Evolutionary conservation across 2,797 vertebrate genomes (phyloP).

Genomic region (Borostomias antarcticus): DNA sequence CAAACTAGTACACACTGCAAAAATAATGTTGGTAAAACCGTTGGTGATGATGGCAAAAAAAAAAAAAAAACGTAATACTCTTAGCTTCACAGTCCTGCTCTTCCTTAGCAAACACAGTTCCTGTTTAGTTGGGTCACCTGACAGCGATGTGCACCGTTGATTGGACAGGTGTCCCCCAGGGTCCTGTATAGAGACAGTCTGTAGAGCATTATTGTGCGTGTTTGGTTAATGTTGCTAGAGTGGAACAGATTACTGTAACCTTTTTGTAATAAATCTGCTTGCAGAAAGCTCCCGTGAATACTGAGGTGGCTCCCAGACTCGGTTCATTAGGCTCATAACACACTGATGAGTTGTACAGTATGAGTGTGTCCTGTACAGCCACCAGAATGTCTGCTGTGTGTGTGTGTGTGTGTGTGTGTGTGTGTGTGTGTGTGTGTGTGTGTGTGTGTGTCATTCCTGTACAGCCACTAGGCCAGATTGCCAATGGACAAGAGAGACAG

Average conservation of each 20-base stretch:
- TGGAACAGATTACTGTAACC: conserved; percentile 91
- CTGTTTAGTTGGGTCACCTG: conserved; percentile 68
- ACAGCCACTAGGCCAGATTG: too few species aligned
- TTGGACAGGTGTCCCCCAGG: conserved; percentile 72
- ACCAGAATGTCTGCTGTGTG: background rate
- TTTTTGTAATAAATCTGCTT: conserved; percentile 97
- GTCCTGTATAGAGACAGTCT: conserved; percentile 79
- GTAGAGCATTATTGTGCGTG: conserved; percentile 85
- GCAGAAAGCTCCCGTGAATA: conserved; percentile 83
- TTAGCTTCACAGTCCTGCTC: conserved; percentile 72
- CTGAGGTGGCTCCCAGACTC: conserved; percentile 37
- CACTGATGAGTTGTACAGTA: conserved; percentile 4
- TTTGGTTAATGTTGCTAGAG: conserved; percentile 92
- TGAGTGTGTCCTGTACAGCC: background rate
- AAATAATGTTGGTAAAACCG: conserved; percentile 61
- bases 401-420: background rate
- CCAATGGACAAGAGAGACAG: conserved; percentile 31
- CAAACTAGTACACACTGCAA: conserved; percentile 71
- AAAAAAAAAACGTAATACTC: conserved; percentile 40
- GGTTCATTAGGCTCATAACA: conserved; percentile 18
- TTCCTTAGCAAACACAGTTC: conserved; percentile 71
- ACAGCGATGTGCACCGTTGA: conserved; percentile 75
- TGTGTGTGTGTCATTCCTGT: background rate
- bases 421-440: background rate
- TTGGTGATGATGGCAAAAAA: conserved; percentile 50